Base-by-base conservation (phyloP, 2,888 invertebrate genomes). In the Orthosia incerta region DNA sequence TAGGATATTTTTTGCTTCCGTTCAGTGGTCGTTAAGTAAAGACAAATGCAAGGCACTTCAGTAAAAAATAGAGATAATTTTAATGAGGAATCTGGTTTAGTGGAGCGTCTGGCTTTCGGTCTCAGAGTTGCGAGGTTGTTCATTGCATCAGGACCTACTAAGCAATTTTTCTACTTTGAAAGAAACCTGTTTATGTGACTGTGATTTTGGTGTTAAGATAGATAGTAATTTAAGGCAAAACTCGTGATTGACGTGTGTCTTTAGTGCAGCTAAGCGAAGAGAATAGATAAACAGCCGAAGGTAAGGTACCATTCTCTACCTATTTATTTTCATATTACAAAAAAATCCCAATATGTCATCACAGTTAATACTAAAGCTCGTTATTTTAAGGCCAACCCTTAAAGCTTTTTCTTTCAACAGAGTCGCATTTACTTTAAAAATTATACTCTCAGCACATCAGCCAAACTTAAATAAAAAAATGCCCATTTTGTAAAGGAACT, bases 11-110 rank as follows among this genome's bases (percentile, higher is more conserved):
- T 84, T 84, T 84, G 78, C 74, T 53, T n/a, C 45, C 5, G 15
- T 50, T 46, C 3, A 9, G 12, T 20, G 9, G 48, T 75, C 74
- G 60, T 78, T 85, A 65, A 78, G 63, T n/a, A 11, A 60, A 65
- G 64, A 85, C 48, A 63, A 85, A 85, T 83, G 56, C 55, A 50
- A 71, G 65, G 59, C 71, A 70, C 74, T 85, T 75, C 53, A 66
- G 60, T 65, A 68, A 76, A 76, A 76, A 80, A 51, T n/a, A 26
- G 53, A 79, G 74, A 74, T 74, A 68, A 68, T 79, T 73, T 81
- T 81, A 56, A 74, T 65, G 70, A 83, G 5, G 57, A 51, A 31
- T 65, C 64, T 69, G 64, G 79, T 60, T 70, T 26, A 60, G 16
- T 57, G 31, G n/a, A 48, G 39, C 26, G 64, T 74, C 61, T 74